Evolutionary conservation across 2,113 vertebrate genomes (phyloP).

Genomic region (Paracanthobrama guichenoti): DNA sequence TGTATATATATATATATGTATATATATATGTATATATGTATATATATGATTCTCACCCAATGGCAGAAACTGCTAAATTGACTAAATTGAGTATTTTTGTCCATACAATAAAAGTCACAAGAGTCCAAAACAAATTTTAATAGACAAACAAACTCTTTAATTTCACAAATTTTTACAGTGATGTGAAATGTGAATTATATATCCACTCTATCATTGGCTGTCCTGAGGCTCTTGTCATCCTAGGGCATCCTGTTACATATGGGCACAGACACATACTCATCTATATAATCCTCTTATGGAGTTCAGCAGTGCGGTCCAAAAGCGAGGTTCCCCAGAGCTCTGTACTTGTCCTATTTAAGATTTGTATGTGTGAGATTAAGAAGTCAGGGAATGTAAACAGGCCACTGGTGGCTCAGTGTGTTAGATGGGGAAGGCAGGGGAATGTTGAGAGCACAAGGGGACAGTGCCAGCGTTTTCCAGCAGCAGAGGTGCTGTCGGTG

Average conservation of each 20-base stretch:
- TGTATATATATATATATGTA: no score
- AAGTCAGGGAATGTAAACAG: constrained; percentile 67
- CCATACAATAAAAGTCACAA: background rate
- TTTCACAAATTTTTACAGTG: background rate
- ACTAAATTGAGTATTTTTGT: no score
- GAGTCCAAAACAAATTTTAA: background rate
- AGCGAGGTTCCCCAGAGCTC: constrained; percentile 50
- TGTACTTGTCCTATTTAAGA: constrained; percentile 39
- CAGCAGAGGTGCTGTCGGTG: constrained; percentile 22
- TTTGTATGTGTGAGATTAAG: constrained; percentile 53
- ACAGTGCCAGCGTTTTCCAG: constrained; percentile 29
- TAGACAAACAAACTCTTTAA: background rate
- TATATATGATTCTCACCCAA: no score
- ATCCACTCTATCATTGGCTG: background rate
- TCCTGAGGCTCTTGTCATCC: background rate
- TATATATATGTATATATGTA: no score
- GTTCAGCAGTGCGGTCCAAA: constrained; percentile 37
- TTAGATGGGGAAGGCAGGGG: background rate
- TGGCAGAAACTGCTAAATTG: no score
- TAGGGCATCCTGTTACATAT: background rate
- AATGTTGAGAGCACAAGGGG: constrained; percentile 12
- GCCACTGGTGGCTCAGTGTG: constrained; percentile 13
- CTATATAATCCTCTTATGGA: background rate
- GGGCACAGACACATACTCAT: background rate
- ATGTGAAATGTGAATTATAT: background rate